Evolutionary conservation across 2,113 vertebrate species (phyloP).

Genomic region (Ptilonorhynchus violaceus): DNA sequence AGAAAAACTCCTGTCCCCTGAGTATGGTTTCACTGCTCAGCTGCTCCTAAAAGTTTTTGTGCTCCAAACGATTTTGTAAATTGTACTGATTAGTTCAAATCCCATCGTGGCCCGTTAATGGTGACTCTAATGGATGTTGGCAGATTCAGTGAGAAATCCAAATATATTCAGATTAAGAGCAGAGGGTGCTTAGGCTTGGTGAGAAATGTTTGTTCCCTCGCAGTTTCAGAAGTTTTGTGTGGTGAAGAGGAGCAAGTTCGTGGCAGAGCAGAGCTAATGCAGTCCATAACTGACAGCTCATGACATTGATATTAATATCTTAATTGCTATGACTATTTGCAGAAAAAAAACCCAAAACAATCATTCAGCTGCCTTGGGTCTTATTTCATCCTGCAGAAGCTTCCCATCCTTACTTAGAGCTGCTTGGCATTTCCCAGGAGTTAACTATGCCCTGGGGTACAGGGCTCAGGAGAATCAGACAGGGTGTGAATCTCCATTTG

Average conservation of each 20-base stretch:
- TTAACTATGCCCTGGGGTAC: neutral
- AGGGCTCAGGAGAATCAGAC: neutral
- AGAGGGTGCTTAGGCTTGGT: neutral
- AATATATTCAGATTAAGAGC: neutral
- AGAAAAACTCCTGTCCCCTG: neutral
- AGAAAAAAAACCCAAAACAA: neutral
- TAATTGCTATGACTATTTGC: neutral
- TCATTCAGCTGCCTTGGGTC: neutral
- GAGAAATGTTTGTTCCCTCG: neutral
- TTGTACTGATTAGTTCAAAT: neutral
- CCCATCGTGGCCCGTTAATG: neutral
- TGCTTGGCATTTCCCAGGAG: neutral
- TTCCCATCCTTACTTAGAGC: neutral
- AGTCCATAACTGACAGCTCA: neutral
- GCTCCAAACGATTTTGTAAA: neutral
- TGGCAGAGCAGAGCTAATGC: neutral
- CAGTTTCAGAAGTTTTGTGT: neutral
- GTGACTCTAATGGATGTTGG: conserved; percentile 18
- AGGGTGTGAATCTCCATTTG: too few relatives aligned
- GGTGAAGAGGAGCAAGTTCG: neutral
- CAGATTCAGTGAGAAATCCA: neutral
- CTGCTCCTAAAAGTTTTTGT: neutral
- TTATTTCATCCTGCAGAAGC: neutral
- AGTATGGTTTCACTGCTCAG: neutral
- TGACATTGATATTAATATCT: neutral